Conservation (phyloP, 30 jellyfish, hydroid and myxozoan species). For the Sanderia malayensis region DNA sequence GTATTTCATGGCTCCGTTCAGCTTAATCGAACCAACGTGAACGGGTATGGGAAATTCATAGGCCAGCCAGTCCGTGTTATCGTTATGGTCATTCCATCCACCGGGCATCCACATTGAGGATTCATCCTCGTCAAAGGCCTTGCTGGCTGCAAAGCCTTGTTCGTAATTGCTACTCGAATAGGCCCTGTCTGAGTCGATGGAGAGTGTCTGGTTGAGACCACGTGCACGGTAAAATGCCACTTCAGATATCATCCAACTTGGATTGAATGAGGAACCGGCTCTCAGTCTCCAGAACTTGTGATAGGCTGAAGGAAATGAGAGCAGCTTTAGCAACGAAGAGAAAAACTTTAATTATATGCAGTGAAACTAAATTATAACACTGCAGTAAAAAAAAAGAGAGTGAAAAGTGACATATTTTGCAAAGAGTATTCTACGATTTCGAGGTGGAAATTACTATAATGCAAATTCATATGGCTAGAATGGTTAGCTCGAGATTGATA, state of each 20-base stretch:
- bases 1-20: conserved; percentile 59
- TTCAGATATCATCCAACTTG: conserved; percentile 87
- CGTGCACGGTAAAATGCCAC: conserved; percentile 76
- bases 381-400: too few species aligned
- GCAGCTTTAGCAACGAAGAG: too few species aligned
- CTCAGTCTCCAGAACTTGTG: conserved; percentile 88
- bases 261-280: conserved; percentile 85
- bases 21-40: conserved; percentile 61
- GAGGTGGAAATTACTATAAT: too few species aligned
- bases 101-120: conserved; percentile 93
- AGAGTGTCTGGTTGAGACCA: conserved; percentile 58
- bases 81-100: conserved; percentile 90
- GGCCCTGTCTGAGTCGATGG: conserved; percentile 58
- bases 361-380: too few species aligned
- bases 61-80: conserved; percentile 92
- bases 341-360: too few species aligned
- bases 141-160: conserved; percentile 75
- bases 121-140: conserved; percentile 77
- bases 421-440: too few species aligned
- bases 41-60: conserved; percentile 91
- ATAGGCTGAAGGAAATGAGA: conserved; percentile 74
- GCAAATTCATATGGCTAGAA: too few species aligned
- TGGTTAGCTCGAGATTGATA: too few species aligned
- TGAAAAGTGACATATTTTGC: too few species aligned
- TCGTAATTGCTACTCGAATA: conserved; percentile 83